Evolutionary conservation across 35 echinoderm and acorn worm species (phyloP), one percentile per base, ranked within the genome.

Genomic region (Patiria miniata): DNA sequence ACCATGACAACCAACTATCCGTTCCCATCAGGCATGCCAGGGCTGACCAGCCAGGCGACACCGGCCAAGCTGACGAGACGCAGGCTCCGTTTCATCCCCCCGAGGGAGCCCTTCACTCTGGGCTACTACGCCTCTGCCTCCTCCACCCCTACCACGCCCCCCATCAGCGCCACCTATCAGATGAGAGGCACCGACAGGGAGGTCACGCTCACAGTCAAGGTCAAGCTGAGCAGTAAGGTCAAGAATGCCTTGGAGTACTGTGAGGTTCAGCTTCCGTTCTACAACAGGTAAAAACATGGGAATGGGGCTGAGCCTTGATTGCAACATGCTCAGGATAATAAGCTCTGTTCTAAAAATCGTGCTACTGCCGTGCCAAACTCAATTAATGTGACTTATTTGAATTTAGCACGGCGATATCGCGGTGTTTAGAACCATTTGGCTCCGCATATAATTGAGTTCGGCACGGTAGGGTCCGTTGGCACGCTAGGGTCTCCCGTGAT

Each of bases 251-350:
- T 97, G 90, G 95, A 97, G 30, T 93, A 93, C 73, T 93, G 88
- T 87, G 95, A 97, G 59, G 85, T 97, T 17, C 95, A 97, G 73
- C 80, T 97, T 52, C 95, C 95, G 79, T 97, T 97, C 54, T 91
- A 88, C 59, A 97, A 97, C 42, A 85, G 95, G 95, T 97, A 54
- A 91, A 83, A 65, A 61, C 42, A 47, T 12, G 12, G 12, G 42
- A 47, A 12, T 12, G 4, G 42, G 42, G 42, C 42, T 47, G 42
- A 12, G 42, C 4, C 4, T 47, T 47, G 42, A 12, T 47, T n/a
- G n/a, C n/a, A n/a, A n/a, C n/a, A n/a, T n/a, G n/a, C n/a, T n/a
- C n/a, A n/a, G n/a, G n/a, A n/a, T n/a, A n/a, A n/a, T n/a, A n/a
- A n/a, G n/a, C n/a, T n/a, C n/a, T n/a, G n/a, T n/a, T n/a, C n/a